Conservation (phyloP, 2,888 invertebrate genomes). For the Andrena haemorrhoa region DNA sequence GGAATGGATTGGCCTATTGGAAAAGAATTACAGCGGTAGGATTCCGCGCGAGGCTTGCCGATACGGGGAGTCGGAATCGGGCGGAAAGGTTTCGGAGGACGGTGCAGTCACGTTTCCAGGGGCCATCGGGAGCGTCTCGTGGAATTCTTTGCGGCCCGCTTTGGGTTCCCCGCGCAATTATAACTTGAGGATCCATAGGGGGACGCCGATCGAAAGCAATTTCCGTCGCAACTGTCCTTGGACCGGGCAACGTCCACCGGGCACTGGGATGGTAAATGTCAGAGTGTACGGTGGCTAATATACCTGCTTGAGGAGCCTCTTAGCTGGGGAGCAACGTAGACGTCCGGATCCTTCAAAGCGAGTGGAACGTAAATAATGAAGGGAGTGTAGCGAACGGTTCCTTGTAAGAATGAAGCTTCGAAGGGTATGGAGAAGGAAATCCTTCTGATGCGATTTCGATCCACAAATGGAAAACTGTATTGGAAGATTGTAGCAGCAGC, state of each 20-base stretch:
- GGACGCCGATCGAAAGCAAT: conserved; percentile 28
- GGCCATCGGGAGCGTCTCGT: conserved; percentile 46
- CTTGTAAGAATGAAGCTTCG: too few species aligned
- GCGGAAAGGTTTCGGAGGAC: conserved; percentile 9
- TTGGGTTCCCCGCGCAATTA: conserved; percentile 27
- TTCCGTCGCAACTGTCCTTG: conserved; percentile 26
- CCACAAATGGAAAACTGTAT: too few species aligned
- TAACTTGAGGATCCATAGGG: conserved; percentile 29
- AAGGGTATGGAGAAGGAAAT: too few species aligned
- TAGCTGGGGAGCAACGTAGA: too few species aligned
- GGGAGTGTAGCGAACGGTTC: too few species aligned
- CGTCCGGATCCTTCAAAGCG: too few species aligned
- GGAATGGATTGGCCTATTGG: conserved; percentile 61
- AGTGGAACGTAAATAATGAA: too few species aligned
- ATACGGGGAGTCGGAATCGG: conserved; percentile 21
- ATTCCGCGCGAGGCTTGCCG: conserved; percentile 38
- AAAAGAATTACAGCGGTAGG: conserved; percentile 59
- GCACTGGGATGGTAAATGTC: too few species aligned
- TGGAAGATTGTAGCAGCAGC: too few species aligned
- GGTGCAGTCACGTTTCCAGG: conserved; percentile 41
- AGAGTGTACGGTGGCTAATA: too few species aligned
- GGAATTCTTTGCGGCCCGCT: conserved; percentile 4
- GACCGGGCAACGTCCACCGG: not conserved
- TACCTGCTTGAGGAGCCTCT: too few species aligned
- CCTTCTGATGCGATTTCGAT: too few species aligned